Evolutionary conservation across 2,797 vertebrate genomes (phyloP), one percentile per base, ranked within the genome.

Genomic region (Tapera naevia): DNA sequence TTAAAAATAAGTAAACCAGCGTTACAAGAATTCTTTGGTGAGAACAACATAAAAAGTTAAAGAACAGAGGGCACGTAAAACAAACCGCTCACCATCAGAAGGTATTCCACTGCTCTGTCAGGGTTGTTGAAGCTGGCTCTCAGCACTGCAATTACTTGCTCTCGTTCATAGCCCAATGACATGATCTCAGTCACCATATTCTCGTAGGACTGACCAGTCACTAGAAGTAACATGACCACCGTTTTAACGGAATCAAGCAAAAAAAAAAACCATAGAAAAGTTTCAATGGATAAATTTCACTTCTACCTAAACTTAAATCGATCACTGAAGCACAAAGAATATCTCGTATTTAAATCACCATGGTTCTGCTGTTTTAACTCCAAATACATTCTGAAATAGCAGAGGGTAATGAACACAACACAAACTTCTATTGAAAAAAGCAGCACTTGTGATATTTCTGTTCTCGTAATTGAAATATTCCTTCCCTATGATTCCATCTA

Each of bases 161-260:
- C 99, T 94, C 98, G 98, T 95, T 99, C 99, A 43, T 99, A 99
- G 54, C 99, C 99, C 99, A 99, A 99, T 66, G 99, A 98, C 99
- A 99, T 99, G 97, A 99, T 99, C 97, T 99, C 99, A 15, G 98
- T 99, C 95, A 99, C 99, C 99, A 99, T 99, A 95, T 99, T 99
- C 92, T 99, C 99, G 19, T 99, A 99, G 9, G 99, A 99, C 76
- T 99, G 98, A 87, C 99, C 99, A 2, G 99, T 99, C 96, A 99
- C 99, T 99, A 84, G 69, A 95, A 75, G 93, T 60, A 91, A 94
- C 78, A 94, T 13, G 32, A 86, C 19, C 62, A 82, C 15, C 64
- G 64, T 90, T 93, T 76, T 73, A 69, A 70, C 13, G 19, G 43
- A 88, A 67, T 30, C 80, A 54, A 19, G 48, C 5, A 45, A 84